A percentile compares a stretch with the other conserved stretches of the same genome.
Evolutionary conservation across 1,140 invertebrate genomes (phyloP).

Genomic region (Bombyx mandarina): DNA sequence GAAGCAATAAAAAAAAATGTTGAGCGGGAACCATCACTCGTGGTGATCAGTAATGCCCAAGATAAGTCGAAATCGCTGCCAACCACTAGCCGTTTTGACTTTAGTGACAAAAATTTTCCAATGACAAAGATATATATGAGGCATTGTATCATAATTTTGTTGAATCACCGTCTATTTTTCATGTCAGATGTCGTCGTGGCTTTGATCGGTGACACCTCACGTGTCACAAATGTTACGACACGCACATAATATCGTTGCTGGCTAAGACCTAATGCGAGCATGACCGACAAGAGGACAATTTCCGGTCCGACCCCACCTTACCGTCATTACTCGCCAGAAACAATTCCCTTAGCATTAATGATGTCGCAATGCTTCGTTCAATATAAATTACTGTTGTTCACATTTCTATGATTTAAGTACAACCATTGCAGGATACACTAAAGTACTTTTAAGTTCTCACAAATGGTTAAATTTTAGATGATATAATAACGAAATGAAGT

Average conservation of each 20-base stretch:
- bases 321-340: conserved; percentile 56
- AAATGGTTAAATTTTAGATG: no score
- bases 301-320: conserved; percentile 57
- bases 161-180: conserved; percentile 20
- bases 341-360: conserved; percentile 59
- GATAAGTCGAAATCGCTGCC: no score
- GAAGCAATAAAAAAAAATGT: no score
- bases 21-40: no score
- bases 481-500: no score
- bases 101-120: no score
- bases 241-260: conserved; percentile 35
- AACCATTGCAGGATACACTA: no score
- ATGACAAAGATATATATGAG: not conserved
- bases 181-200: conserved; percentile 7
- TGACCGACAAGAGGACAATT: conserved; percentile 62
- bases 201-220: conserved; percentile 24
- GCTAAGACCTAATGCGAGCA: conserved; percentile 57
- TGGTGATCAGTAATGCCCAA: no score
- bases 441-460: no score
- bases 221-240: conserved; percentile 47
- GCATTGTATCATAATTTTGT: conserved; percentile 21
- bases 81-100: no score
- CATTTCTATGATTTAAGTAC: no score
- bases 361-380: conserved; percentile 18
- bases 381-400: no score